These are phyloP conservation scores for Oenanthe melanoleuca DNA, from an alignment of 2,113 vertebrate genomes.

Conservation along the genomic window DNA sequence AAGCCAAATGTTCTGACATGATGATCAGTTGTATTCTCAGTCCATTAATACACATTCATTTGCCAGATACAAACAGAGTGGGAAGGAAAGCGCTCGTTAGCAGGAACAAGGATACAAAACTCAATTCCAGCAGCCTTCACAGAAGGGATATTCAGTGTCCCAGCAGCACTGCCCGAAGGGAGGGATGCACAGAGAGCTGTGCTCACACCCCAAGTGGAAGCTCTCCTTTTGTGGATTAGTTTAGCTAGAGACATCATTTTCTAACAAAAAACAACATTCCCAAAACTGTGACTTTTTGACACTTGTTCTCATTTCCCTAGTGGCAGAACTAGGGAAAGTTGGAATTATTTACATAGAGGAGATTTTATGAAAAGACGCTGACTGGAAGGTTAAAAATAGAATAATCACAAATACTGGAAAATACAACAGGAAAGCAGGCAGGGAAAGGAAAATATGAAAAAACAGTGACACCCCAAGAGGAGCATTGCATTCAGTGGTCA, in stretches of 20 bases:
- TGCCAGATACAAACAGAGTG: background rate
- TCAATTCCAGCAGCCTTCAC: conserved; percentile 61
- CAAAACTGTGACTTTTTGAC: background rate
- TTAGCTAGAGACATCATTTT: background rate
- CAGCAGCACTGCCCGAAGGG: background rate
- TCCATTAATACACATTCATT: conserved; percentile 49
- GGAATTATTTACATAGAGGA: background rate
- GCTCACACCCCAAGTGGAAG: background rate
- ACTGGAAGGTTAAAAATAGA: background rate
- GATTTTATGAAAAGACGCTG: background rate
- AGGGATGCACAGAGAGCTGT: background rate
- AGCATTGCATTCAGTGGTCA: background rate
- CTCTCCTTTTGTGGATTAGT: background rate
- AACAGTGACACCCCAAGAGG: background rate
- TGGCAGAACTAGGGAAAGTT: background rate
- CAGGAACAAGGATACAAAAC: conserved; percentile 21
- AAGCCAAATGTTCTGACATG: background rate
- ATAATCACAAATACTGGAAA: conserved; percentile 11
- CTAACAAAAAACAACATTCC: background rate
- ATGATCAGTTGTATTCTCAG: conserved; percentile 53
- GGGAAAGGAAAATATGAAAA: background rate
- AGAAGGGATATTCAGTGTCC: conserved; percentile 59
- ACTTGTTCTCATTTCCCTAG: background rate
- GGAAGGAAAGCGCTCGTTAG: background rate
- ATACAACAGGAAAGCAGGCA: background rate